Evolutionary conservation across 2,797 vertebrate species (phyloP).

Genomic region (Sebastes matsubarae): DNA sequence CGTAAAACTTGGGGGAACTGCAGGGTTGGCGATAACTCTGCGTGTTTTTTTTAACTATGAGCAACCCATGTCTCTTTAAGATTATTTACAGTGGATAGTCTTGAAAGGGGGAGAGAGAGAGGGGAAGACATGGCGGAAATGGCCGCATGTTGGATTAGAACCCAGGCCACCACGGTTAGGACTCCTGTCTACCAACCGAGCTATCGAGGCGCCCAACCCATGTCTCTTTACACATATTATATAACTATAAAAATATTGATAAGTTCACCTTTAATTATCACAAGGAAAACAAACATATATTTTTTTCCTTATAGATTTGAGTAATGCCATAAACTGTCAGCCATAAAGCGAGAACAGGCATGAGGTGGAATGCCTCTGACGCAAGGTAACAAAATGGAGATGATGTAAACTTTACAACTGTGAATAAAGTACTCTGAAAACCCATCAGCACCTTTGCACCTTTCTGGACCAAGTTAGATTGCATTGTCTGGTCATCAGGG

Average conservation of each 20-base stretch:
- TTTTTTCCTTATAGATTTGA: background rate
- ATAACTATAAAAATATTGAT: background rate
- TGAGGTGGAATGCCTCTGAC: slow-evolving; percentile 22
- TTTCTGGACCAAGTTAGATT: slow-evolving; percentile 71
- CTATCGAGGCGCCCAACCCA: no score
- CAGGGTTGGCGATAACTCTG: background rate
- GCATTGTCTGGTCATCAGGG: slow-evolving; percentile 79
- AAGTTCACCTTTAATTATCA: background rate
- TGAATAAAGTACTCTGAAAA: slow-evolving; percentile 57
- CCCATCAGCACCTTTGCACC: slow-evolving; percentile 71
- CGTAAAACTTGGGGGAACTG: no score
- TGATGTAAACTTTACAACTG: slow-evolving; percentile 52
- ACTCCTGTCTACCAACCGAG: background rate
- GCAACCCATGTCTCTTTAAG: background rate
- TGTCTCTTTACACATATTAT: background rate
- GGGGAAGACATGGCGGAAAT: no score
- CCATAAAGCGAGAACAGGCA: background rate
- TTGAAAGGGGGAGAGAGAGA: no score
- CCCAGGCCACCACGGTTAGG: no score
- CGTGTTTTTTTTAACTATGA: background rate
- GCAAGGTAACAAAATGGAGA: slow-evolving; percentile 36
- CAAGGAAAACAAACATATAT: background rate
- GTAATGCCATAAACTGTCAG: background rate
- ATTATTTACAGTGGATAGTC: no score
- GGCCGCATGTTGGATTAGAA: no score